Conservation (phyloP, 2,888 invertebrate species). For the Yponomeuta malinellus region DNA sequence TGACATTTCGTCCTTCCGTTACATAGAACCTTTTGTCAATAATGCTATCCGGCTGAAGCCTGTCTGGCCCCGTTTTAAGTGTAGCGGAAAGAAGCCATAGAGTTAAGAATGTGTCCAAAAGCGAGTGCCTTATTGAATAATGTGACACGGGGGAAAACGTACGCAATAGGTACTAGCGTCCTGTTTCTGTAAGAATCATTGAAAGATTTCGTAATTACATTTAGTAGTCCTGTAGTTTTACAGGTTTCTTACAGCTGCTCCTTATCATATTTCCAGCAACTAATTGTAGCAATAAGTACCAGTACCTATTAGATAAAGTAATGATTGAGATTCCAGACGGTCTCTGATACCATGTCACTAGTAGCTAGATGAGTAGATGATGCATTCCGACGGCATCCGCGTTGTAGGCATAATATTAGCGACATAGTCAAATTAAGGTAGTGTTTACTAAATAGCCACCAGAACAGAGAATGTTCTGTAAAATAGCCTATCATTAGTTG, state of each 20-base stretch:
- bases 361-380: slow-evolving; percentile 11
- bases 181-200: not conserved
- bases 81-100: slow-evolving; percentile 11
- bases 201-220: not conserved
- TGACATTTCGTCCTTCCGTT: not conserved
- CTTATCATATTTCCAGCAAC: not conserved
- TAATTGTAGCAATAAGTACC: not conserved
- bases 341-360: slow-evolving; percentile 24
- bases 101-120: slow-evolving; percentile 35
- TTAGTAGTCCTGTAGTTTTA: no score
- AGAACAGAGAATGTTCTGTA: no score
- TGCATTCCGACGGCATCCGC: slow-evolving; percentile 12
- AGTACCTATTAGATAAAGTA: not conserved
- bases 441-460: not conserved
- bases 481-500: not conserved
- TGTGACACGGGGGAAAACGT: not conserved
- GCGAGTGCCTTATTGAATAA: slow-evolving; percentile 45
- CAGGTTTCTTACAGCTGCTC: no score
- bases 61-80: not conserved
- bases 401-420: slow-evolving; percentile 52
- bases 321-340: not conserved
- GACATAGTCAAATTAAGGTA: slow-evolving; percentile 59
- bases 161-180: not conserved
- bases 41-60: not conserved
- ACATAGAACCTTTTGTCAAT: not conserved